Conservation (phyloP, 2,797 vertebrate genomes). For the Anas flavirostris region DNA sequence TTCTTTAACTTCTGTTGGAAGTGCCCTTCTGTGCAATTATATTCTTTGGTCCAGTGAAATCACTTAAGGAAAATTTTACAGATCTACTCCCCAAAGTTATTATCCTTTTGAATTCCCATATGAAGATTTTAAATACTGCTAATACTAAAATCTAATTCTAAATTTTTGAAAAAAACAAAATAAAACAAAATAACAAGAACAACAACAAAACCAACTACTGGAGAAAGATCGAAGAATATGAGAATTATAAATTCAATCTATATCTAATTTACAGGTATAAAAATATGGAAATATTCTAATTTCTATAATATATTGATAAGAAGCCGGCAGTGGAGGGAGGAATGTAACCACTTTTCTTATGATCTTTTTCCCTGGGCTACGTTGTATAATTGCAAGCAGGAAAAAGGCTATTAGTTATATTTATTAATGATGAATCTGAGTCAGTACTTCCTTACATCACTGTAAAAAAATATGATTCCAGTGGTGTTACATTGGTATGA, state of each 20-base stretch:
- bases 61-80: constrained; percentile 5
- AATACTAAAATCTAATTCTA: constrained; percentile 11
- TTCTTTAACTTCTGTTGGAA: background rate
- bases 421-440: constrained; percentile 26
- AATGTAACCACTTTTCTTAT: background rate
- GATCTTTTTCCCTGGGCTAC: background rate
- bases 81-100: background rate
- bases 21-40: background rate
- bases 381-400: constrained; percentile 11
- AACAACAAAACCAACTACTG: background rate
- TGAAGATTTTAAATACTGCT: background rate
- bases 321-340: background rate
- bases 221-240: background rate
- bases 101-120: background rate
- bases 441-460: background rate
- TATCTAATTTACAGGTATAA: background rate
- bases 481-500: background rate
- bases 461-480: background rate
- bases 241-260: background rate
- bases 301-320: background rate
- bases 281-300: background rate
- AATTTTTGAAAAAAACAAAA: background rate
- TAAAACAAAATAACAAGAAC: too few relatives aligned
- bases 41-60: constrained; percentile 1
- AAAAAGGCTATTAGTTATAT: constrained; percentile 12